Conservation (phyloP, 2,113 vertebrate genomes). For the Bos indicus region DNA sequence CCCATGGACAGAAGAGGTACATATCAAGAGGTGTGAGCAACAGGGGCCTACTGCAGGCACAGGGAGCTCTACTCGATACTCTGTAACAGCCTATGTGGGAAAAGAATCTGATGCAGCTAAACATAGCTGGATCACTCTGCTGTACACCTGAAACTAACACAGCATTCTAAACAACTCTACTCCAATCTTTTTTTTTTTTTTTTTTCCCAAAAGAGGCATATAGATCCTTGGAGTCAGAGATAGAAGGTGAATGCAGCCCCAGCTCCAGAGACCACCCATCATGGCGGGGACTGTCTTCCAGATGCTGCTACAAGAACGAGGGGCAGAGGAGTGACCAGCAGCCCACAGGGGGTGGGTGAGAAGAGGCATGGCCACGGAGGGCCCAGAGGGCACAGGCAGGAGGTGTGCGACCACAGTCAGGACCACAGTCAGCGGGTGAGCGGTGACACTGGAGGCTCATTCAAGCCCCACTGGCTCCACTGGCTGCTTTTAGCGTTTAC, state of each 20-base stretch:
- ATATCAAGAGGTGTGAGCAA: not conserved
- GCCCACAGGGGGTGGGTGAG: not conserved
- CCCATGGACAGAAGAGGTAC: not conserved
- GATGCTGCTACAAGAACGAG: fast-evolving
- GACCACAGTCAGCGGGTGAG: not conserved
- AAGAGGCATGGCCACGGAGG: not conserved
- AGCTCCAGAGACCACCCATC: not conserved
- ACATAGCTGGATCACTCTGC: not conserved
- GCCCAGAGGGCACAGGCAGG: not conserved
- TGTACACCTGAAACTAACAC: not conserved
- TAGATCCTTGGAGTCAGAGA: not conserved
- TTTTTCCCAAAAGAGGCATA: not conserved
- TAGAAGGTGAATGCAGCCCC: not conserved
- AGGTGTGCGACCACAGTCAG: not conserved
- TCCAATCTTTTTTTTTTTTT: not conserved
- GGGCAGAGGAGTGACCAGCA: not conserved
- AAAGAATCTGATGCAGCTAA: not conserved
- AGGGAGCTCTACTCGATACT: not conserved
- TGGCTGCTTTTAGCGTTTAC: not conserved
- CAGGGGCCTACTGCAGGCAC: not conserved
- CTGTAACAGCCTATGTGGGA: fast-evolving
- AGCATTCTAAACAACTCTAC: not conserved
- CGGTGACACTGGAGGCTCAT: fast-evolving
- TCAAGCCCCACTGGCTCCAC: too few species aligned
- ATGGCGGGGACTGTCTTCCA: not conserved